Evolutionary conservation across 2,888 invertebrate species (phyloP).

Genomic region (Pecten maximus): DNA sequence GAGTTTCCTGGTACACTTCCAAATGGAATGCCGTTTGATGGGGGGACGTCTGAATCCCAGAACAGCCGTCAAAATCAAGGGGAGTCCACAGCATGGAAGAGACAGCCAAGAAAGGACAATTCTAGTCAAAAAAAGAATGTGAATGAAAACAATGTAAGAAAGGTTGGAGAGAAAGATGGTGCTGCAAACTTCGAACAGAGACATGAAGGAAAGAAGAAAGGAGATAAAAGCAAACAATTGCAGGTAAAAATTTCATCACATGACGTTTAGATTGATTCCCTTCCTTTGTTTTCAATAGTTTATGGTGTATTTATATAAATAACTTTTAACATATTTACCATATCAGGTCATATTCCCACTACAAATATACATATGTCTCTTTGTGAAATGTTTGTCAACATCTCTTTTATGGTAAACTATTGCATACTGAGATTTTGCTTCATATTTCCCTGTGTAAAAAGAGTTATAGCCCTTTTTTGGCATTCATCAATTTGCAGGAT

Average conservation of each 20-base stretch:
- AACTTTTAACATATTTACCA: too few species aligned
- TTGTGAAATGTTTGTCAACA: too few species aligned
- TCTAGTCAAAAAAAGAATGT: neutral
- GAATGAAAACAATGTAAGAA: neutral
- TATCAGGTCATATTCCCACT: too few species aligned
- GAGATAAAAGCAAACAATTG: neutral
- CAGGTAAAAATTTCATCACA: neutral
- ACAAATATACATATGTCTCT: too few species aligned
- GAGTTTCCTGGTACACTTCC: slow-evolving; percentile 1
- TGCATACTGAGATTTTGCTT: too few species aligned
- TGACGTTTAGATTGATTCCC: too few species aligned
- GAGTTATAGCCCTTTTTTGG: too few species aligned
- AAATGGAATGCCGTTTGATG: slow-evolving; percentile 65
- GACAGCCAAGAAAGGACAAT: neutral
- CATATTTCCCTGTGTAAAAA: too few species aligned
- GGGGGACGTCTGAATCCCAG: neutral
- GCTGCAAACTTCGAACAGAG: neutral
- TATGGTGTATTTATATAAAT: too few species aligned
- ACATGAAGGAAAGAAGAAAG: neutral
- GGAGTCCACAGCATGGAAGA: neutral
- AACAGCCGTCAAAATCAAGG: neutral
- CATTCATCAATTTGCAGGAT: too few species aligned
- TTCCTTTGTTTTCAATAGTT: too few species aligned
- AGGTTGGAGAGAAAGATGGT: neutral
- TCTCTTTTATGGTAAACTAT: too few species aligned